These are phyloP conservation scores for Coptotermes formosanus DNA, from an alignment of 1,140 invertebrate genomes.

Conservation along the genomic window DNA sequence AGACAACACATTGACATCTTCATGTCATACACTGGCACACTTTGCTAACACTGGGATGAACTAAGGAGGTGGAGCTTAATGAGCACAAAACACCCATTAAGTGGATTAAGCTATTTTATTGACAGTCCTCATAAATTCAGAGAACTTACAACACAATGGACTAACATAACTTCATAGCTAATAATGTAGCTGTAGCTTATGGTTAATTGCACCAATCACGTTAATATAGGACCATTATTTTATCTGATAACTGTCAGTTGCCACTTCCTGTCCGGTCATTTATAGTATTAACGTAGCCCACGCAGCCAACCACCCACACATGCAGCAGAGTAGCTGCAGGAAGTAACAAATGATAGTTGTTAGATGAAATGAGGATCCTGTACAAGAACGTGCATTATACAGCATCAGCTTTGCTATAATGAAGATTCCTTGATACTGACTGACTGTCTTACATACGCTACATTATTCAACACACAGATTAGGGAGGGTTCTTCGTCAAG, in stretches of 20 bases:
- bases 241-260: no score
- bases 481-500: background rate
- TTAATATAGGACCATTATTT: background rate
- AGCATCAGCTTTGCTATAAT: background rate
- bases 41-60: background rate
- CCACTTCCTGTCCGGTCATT: no score
- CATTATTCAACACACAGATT: slow-evolving; percentile 2
- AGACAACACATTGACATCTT: background rate
- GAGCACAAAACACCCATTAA: slow-evolving; percentile 10
- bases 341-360: no score
- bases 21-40: background rate
- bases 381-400: background rate
- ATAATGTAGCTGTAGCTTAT: background rate
- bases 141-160: background rate
- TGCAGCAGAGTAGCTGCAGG: no score
- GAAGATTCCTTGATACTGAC: slow-evolving; percentile 1
- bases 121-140: background rate
- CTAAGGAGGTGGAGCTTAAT: background rate
- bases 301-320: no score
- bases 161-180: background rate
- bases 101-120: background rate
- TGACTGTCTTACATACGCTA: background rate
- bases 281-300: no score
- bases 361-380: no score
- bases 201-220: slow-evolving; percentile 10